A percentile compares a stretch with the other conserved stretches of the same genome.
Evolutionary conservation across 2,113 vertebrate genomes (phyloP).

Genomic region (Corynorhinus townsendii): DNA sequence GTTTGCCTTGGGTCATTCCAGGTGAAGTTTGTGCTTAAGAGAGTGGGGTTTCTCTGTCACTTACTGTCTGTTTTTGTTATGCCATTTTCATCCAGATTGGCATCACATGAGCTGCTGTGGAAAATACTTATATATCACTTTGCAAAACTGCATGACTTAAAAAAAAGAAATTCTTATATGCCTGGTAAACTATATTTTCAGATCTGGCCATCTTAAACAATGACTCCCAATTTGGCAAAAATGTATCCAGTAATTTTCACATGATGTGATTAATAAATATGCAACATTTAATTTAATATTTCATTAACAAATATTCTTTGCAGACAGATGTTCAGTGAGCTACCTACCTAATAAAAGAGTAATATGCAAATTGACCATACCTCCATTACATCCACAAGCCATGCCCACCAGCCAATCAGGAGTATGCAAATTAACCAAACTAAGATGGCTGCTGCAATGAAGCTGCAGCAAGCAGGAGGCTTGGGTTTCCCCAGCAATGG

Average conservation of each 20-base stretch:
- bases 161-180: neutral
- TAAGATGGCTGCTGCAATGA: too few relatives aligned
- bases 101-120: neutral
- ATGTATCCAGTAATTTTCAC: neutral
- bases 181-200: neutral
- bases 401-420: too few relatives aligned
- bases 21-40: neutral
- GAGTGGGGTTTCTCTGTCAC: neutral
- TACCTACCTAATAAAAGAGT: neutral
- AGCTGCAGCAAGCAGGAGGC: too few relatives aligned
- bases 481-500: too few relatives aligned
- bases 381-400: too few relatives aligned
- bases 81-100: neutral
- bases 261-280: neutral
- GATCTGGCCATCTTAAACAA: neutral
- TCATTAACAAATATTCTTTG: neutral
- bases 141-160: neutral
- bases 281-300: neutral
- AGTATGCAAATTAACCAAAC: too few relatives aligned
- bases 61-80: neutral
- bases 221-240: neutral
- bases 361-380: too few relatives aligned
- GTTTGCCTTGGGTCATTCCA: neutral
- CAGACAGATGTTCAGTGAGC: neutral
- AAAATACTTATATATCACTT: neutral